These are phyloP conservation scores for Schizopygopsis malacanthus DNA, from an alignment of 2,797 vertebrate genomes.

Conservation along the genomic window DNA sequence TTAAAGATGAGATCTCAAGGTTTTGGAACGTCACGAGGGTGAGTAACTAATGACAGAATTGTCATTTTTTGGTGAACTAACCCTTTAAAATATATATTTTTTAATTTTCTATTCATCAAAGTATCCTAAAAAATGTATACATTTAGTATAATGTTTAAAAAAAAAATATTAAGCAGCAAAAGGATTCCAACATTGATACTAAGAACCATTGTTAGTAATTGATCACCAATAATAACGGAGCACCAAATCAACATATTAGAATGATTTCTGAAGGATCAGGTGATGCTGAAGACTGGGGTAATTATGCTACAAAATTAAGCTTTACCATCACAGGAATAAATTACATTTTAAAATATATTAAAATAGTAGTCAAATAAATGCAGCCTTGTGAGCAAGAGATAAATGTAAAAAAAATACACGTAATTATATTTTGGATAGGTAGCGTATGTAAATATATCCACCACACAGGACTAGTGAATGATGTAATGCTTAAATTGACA, in stretches of 20 bases:
- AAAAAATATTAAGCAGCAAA: background rate
- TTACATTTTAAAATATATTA: background rate
- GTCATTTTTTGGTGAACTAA: too few species aligned
- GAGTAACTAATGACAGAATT: too few species aligned
- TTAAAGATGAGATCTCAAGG: too few species aligned
- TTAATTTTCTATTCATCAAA: too few species aligned
- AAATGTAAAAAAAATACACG: background rate
- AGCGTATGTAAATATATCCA: background rate
- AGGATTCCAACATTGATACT: background rate
- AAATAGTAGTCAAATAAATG: background rate
- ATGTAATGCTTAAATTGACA: background rate
- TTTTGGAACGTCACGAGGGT: too few species aligned
- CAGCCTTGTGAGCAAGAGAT: background rate
- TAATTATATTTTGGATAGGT: background rate
- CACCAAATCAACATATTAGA: background rate
- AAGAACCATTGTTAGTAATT: background rate
- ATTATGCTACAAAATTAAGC: background rate
- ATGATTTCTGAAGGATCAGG: background rate
- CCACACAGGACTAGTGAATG: conserved; percentile 6
- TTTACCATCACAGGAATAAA: background rate
- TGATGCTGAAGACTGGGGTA: background rate
- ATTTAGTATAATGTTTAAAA: background rate
- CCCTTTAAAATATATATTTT: too few species aligned
- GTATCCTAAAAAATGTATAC: too few species aligned
- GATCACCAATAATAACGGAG: background rate